These are phyloP conservation scores for Zoanthus gigantus DNA, from an alignment of 92 coral and sea anemone genomes.

Conservation along the genomic window DNA sequence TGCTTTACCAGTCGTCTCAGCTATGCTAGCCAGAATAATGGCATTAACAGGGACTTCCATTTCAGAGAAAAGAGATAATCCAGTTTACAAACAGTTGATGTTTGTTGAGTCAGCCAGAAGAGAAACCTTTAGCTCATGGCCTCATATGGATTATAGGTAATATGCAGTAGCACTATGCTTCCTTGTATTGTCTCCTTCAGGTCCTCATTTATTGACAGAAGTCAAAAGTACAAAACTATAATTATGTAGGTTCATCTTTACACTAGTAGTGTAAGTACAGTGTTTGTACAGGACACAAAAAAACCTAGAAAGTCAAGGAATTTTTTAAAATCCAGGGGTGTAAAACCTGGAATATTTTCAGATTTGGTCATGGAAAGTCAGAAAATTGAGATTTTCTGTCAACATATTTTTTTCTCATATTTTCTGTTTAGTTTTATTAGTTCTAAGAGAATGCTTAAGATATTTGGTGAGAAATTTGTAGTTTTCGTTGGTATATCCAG, in stretches of 20 bases:
- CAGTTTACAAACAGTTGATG: constrained; percentile 76
- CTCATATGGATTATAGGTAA: constrained; percentile 93
- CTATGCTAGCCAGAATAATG: constrained; percentile 85
- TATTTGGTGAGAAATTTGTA: too few relatives aligned
- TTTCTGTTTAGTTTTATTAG: too few relatives aligned
- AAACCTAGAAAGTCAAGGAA: too few relatives aligned
- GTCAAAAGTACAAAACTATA: neutral
- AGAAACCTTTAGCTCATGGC: constrained; percentile 95
- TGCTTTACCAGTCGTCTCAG: constrained; percentile 91
- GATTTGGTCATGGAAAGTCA: too few relatives aligned
- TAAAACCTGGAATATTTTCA: too few relatives aligned
- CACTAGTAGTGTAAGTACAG: neutral
- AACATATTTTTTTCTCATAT: too few relatives aligned
- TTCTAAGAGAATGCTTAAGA: too few relatives aligned
- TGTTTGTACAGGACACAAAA: too few relatives aligned
- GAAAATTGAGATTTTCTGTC: too few relatives aligned
- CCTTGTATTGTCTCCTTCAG: neutral
- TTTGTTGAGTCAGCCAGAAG: constrained; percentile 91
- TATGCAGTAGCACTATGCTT: neutral
- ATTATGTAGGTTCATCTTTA: neutral
- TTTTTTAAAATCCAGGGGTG: too few relatives aligned
- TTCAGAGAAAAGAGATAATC: constrained; percentile 70
- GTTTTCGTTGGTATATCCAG: too few relatives aligned
- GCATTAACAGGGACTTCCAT: constrained; percentile 72
- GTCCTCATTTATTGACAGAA: neutral